These are phyloP conservation scores for Lepidocyrtoides sp. DNA, from an alignment of 2,888 invertebrate species.

Conservation along the genomic window DNA sequence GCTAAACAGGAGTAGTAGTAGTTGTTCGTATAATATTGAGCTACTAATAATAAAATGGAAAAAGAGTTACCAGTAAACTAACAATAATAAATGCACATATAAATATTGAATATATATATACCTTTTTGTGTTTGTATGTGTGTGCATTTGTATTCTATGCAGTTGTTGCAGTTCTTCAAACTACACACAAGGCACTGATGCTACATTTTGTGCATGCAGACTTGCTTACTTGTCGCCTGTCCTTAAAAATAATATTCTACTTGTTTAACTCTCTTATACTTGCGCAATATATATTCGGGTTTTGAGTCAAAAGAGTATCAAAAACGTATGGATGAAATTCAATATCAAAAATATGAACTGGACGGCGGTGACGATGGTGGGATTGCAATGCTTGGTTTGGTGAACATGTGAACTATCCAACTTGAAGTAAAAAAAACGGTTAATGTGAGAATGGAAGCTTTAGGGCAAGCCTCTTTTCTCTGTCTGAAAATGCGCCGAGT, in stretches of 20 bases:
- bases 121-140: no score
- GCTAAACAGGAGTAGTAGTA: slow-evolving; percentile 11
- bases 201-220: background rate
- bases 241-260: background rate
- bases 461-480: slow-evolving; percentile 54
- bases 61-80: slow-evolving; percentile 52
- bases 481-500: slow-evolving; percentile 30
- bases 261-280: background rate
- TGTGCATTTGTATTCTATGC: slow-evolving; percentile 32
- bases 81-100: slow-evolving; percentile 45
- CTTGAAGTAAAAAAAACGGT: slow-evolving; percentile 27
- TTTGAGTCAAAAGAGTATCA: background rate
- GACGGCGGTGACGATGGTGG: background rate
- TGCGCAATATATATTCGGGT: background rate
- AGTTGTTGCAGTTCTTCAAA: slow-evolving; percentile 45
- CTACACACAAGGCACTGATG: background rate
- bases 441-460: slow-evolving; percentile 51
- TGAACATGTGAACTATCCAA: slow-evolving; percentile 39
- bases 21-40: slow-evolving; percentile 45
- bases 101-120: slow-evolving; percentile 48
- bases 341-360: slow-evolving; percentile 43
- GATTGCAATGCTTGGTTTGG: background rate
- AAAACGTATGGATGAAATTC: slow-evolving; percentile 22
- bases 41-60: slow-evolving; percentile 10
- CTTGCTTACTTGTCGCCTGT: background rate